Percentiles rank a stretch among this genome's conserved stretches.
Evolutionary conservation across 2,113 vertebrate species (phyloP).

Genomic region (Odontophorus gujanensis): DNA sequence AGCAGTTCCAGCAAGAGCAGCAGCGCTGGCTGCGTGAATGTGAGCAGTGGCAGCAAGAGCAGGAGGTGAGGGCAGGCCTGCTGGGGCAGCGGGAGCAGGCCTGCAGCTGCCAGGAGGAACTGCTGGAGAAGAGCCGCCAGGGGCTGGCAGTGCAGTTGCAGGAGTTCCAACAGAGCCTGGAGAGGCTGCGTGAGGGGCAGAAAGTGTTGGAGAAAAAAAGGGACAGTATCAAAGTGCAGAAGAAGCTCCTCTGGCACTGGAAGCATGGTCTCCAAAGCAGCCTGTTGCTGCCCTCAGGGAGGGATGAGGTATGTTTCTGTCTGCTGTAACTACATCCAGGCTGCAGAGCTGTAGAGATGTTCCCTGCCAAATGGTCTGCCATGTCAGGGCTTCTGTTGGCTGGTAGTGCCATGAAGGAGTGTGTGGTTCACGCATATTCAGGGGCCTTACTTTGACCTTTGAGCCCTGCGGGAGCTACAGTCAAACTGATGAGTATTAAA

Average conservation of each 20-base stretch:
- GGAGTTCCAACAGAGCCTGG: constrained; percentile 80
- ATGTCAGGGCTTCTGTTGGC: neutral
- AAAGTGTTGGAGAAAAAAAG: constrained; percentile 77
- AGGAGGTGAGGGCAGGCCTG: constrained; percentile 48
- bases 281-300: constrained; percentile 54
- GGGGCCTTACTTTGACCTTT: neutral
- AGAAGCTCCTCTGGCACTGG: constrained; percentile 79
- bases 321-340: rapidly evolving
- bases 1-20: constrained; percentile 81
- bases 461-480: neutral
- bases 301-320: constrained; percentile 70
- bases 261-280: constrained; percentile 80
- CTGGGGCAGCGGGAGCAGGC: constrained; percentile 68
- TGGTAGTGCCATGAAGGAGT: rapidly evolving
- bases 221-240: constrained; percentile 64
- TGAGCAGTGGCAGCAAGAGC: constrained; percentile 76
- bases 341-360: neutral
- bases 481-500: neutral
- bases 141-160: constrained; percentile 72
- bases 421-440: neutral
- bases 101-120: constrained; percentile 65
- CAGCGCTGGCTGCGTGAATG: constrained; percentile 83
- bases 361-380: neutral
- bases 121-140: constrained; percentile 55
- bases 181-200: constrained; percentile 79